phyloP scores from a whole-genome alignment of 1,140 invertebrate species.

The Asobara japonica region DNA sequence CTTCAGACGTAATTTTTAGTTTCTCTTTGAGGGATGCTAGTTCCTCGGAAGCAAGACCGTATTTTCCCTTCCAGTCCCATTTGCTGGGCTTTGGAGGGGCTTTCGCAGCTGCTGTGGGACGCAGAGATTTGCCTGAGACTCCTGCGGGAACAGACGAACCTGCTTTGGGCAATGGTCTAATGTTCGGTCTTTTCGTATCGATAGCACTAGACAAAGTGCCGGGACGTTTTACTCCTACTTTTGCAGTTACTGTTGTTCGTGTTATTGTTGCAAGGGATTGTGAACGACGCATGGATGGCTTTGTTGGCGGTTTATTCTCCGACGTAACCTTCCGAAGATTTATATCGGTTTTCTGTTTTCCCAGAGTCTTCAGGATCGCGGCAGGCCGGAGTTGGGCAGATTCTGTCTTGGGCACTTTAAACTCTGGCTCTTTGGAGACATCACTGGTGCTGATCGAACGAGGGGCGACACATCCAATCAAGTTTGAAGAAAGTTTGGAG shows the following conservation, averaged over 20 bases:
- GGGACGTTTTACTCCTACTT: conserved; percentile 17
- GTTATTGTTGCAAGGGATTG: conserved; percentile 45
- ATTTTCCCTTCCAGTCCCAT: conserved; percentile 58
- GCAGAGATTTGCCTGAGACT: conserved; percentile 26
- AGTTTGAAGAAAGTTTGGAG: background rate
- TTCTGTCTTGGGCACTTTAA: background rate
- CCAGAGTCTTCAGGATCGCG: background rate
- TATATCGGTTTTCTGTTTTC: conserved; percentile 23
- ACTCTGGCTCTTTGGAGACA: background rate
- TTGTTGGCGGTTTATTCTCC: conserved; percentile 51
- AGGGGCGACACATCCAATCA: background rate
- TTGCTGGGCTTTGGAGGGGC: conserved; percentile 44
- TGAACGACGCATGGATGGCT: conserved; percentile 40
- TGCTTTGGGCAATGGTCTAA: background rate
- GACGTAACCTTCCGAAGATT: conserved; percentile 38
- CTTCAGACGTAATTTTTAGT: conserved; percentile 66
- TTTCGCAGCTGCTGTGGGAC: background rate
- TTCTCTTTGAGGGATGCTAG: conserved; percentile 65
- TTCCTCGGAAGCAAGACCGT: conserved; percentile 48
- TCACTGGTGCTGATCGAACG: background rate
- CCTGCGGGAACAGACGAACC: background rate
- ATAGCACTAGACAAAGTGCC: background rate
- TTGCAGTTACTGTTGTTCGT: conserved; percentile 38
- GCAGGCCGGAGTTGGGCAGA: background rate
- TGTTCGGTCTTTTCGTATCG: background rate